phyloP scores from a whole-genome alignment of 2,797 vertebrate species.

The Parauchenoglanis punctatus region DNA sequence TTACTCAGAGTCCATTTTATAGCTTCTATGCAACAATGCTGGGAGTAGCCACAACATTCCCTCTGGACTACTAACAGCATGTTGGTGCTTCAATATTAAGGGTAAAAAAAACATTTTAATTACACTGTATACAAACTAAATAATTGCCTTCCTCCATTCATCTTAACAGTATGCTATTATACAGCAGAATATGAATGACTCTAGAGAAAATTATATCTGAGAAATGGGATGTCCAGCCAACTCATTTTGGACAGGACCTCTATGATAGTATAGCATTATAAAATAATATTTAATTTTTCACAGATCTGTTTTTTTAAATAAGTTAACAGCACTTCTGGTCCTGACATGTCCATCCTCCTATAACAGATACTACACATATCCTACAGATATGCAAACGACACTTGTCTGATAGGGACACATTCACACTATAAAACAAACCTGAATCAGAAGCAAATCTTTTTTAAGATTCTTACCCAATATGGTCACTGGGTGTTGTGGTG shows the following conservation, averaged over 20 bases:
- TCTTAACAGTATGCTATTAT: slow-evolving; percentile 17
- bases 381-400: background rate
- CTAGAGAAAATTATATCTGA: background rate
- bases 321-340: background rate
- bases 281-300: background rate
- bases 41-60: background rate
- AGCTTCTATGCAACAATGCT: slow-evolving; percentile 1
- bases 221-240: background rate
- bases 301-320: background rate
- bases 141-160: background rate
- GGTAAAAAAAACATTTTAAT: background rate
- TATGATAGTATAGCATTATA: no score
- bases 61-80: background rate
- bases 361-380: background rate
- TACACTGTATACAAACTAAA: background rate
- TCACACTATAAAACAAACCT: slow-evolving; percentile 15
- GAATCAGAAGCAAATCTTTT: slow-evolving; percentile 24
- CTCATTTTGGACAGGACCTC: no score
- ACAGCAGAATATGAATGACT: background rate
- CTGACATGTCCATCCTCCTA: background rate
- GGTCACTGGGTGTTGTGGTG: slow-evolving; percentile 9
- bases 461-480: slow-evolving; percentile 25
- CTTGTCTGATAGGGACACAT: background rate
- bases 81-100: background rate
- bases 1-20: background rate